A percentile compares a stretch with the other conserved stretches of the same genome.
Conservation (phyloP, 92 coral and sea anemone species). For the Blastomussa wellsi region DNA sequence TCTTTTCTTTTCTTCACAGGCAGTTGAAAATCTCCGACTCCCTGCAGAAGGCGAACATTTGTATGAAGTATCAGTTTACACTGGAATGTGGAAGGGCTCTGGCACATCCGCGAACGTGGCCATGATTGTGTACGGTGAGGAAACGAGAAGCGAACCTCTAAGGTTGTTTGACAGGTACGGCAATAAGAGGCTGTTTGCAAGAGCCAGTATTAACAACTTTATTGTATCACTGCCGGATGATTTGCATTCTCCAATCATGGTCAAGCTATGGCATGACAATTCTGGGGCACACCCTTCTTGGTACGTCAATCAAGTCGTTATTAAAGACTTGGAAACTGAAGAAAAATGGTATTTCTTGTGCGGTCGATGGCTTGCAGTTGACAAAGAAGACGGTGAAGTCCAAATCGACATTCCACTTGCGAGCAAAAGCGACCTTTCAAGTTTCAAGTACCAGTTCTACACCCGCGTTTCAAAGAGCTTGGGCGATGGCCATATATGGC, state of each 20-base stretch:
- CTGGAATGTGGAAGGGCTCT: conserved; percentile 86
- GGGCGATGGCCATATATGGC: conserved; percentile 93
- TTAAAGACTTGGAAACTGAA: conserved; percentile 66
- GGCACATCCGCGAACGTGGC: conserved; percentile 94
- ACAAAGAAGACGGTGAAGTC: conserved; percentile 82
- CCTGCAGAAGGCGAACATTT: conserved; percentile 61
- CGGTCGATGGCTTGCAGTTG: conserved; percentile 91
- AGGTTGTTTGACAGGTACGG: conserved; percentile 72
- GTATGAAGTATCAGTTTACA: conserved; percentile 81
- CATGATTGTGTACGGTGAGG: conserved; percentile 69
- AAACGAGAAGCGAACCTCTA: conserved; percentile 70
- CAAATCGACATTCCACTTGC: conserved; percentile 74
- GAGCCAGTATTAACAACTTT: conserved; percentile 83
- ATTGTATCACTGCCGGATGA: conserved; percentile 71
- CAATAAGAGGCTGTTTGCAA: conserved; percentile 70
- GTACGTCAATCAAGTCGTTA: conserved; percentile 74
- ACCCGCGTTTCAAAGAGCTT: conserved; percentile 75
- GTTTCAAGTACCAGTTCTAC: conserved; percentile 78
- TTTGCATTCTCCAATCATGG: conserved; percentile 60
- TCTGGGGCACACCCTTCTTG: conserved; percentile 80
- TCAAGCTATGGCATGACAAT: conserved; percentile 92
- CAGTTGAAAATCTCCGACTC: conserved; percentile 82
- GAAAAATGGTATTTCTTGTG: conserved; percentile 77
- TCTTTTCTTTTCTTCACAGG: conserved; percentile 40
- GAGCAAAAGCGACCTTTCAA: conserved; percentile 68